These are phyloP conservation scores for Caenorhabditis wallacei DNA, from an alignment of 2,888 invertebrate species.

Conservation along the genomic window DNA sequence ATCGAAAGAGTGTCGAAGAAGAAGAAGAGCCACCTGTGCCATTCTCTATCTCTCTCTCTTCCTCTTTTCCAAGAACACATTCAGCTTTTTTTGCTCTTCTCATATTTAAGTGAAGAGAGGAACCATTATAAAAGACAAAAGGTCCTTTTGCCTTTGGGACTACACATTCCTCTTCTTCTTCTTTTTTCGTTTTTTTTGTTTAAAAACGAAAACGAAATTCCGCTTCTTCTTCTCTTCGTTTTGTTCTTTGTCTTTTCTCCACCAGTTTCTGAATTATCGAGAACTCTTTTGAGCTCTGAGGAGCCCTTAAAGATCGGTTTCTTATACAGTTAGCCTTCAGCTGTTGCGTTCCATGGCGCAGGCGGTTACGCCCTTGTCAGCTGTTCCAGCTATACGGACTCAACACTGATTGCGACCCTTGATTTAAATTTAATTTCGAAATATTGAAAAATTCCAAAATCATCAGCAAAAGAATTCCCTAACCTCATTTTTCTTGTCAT, in stretches of 20 bases:
- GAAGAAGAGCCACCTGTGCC: slow-evolving; percentile 29
- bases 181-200: not conserved
- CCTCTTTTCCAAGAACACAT: slow-evolving; percentile 44
- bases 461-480: no score
- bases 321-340: no score
- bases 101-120: not conserved
- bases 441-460: no score
- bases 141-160: not conserved
- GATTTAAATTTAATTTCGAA: no score
- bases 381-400: no score
- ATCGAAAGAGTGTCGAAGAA: slow-evolving; percentile 4
- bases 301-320: no score
- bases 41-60: not conserved
- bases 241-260: not conserved
- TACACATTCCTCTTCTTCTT: not conserved
- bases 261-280: not conserved
- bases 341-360: no score
- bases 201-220: not conserved
- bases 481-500: not conserved
- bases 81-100: slow-evolving; percentile 9
- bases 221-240: slow-evolving; percentile 14
- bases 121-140: slow-evolving; percentile 46
- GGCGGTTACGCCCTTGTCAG: no score
- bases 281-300: no score
- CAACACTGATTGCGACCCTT: no score